Evolutionary conservation across 2,888 invertebrate species (phyloP).

Genomic region (Crossocerus cetratus): DNA sequence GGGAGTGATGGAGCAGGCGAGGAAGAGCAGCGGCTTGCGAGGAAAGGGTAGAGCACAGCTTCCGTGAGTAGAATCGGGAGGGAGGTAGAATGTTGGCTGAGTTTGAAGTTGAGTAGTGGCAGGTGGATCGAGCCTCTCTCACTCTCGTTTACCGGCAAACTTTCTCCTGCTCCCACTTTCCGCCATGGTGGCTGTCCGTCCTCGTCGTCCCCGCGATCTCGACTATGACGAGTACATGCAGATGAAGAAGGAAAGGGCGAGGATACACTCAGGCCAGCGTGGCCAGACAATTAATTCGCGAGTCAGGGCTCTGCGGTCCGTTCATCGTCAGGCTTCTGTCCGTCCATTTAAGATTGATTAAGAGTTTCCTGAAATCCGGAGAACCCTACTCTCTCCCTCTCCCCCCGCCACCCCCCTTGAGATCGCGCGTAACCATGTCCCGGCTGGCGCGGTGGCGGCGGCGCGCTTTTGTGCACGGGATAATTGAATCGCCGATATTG

Average conservation of each 20-base stretch:
- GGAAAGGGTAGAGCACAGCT: conserved; percentile 38
- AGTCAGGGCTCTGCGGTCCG: conserved; percentile 47
- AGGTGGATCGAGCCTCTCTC: conserved; percentile 35
- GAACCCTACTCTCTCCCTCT: conserved; percentile 5
- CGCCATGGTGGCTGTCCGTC: not conserved
- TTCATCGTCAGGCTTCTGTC: conserved; percentile 39
- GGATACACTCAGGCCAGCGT: conserved; percentile 12
- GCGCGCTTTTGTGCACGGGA: not conserved
- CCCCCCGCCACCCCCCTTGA: conserved; percentile 13
- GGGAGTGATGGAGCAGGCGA: not conserved
- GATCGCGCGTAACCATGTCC: conserved; percentile 22
- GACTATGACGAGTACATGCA: not conserved
- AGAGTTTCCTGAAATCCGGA: conserved; percentile 49
- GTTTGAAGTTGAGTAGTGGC: conserved; percentile 58
- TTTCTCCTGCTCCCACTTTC: not conserved
- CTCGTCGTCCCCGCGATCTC: not conserved
- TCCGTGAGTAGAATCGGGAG: conserved; percentile 36
- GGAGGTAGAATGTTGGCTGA: conserved; percentile 38
- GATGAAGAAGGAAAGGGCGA: conserved; percentile 10
- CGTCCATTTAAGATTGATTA: conserved; percentile 64
- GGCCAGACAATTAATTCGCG: conserved; percentile 65
- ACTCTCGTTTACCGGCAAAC: conserved; percentile 7
- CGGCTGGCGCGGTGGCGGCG: conserved; percentile 14
- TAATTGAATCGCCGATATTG: conserved; percentile 3
- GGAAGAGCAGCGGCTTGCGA: not conserved